Conservation (phyloP, 2,888 invertebrate genomes). For the Epistrophe grossulariae region DNA sequence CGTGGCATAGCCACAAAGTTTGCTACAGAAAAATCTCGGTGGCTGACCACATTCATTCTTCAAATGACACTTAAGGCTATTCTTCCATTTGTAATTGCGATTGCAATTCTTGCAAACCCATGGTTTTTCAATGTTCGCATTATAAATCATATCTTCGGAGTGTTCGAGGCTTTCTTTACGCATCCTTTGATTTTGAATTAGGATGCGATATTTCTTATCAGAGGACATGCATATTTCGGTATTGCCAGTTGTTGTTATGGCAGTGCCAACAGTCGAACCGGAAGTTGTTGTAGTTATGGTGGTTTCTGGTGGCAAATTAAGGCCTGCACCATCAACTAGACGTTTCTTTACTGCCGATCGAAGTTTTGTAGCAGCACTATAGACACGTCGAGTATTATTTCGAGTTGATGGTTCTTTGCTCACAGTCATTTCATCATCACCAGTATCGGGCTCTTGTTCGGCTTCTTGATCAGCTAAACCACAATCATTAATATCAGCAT, state of each 20-base stretch:
- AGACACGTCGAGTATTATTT: constrained; percentile 67
- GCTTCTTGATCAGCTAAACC: constrained; percentile 3
- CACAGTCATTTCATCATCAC: constrained; percentile 14
- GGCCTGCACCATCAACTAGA: constrained; percentile 31
- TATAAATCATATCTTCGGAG: constrained; percentile 84
- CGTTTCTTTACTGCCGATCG: constrained; percentile 55
- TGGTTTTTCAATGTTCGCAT: constrained; percentile 83
- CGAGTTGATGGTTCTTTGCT: constrained; percentile 23
- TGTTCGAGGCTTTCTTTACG: constrained; percentile 83
- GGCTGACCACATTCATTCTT: constrained; percentile 88
- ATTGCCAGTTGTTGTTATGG: constrained; percentile 75
- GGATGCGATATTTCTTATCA: constrained; percentile 83
- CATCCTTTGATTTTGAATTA: constrained; percentile 83
- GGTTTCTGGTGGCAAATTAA: constrained; percentile 64
- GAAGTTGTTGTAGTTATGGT: constrained; percentile 75
- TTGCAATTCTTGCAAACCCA: constrained; percentile 88
- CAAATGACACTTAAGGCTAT: constrained; percentile 89
- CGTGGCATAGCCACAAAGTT: constrained; percentile 84
- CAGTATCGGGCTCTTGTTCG: constrained; percentile 30
- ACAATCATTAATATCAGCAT: constrained; percentile 81
- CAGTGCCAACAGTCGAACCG: constrained; percentile 46
- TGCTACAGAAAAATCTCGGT: constrained; percentile 83
- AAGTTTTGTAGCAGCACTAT: constrained; percentile 45
- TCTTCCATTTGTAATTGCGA: constrained; percentile 90
- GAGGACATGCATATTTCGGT: constrained; percentile 78